phyloP scores from a whole-genome alignment of 2,888 invertebrate species.

The Drosophila neutralis region DNA sequence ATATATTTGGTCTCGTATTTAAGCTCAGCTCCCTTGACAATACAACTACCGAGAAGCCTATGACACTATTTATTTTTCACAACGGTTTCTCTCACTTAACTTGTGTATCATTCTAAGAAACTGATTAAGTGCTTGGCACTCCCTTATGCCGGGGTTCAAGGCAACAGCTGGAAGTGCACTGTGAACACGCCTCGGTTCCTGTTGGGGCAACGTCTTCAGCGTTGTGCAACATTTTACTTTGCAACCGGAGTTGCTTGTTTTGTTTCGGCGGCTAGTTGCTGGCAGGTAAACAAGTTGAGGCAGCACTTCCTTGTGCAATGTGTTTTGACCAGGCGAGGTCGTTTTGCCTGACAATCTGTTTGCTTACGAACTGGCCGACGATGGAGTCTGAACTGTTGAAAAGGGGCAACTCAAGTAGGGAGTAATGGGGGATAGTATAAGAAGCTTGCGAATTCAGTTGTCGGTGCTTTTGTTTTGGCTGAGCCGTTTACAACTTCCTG shows the following conservation, averaged over 20 bases:
- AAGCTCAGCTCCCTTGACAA: neutral
- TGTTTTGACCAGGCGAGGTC: slow-evolving; percentile 64
- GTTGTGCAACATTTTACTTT: slow-evolving; percentile 49
- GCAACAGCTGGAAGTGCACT: slow-evolving; percentile 29
- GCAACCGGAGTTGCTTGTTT: slow-evolving; percentile 40
- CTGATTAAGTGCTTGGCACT: slow-evolving; percentile 54
- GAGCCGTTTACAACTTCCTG: slow-evolving; percentile 79
- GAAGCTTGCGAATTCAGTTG: slow-evolving; percentile 26
- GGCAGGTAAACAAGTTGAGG: slow-evolving; percentile 59
- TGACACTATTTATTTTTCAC: neutral
- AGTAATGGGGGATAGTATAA: neutral
- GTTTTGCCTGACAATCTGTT: slow-evolving; percentile 76
- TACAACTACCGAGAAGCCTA: neutral
- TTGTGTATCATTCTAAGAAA: slow-evolving; percentile 14
- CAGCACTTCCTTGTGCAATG: slow-evolving; percentile 62
- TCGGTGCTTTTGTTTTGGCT: slow-evolving; percentile 63
- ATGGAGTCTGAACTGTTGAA: slow-evolving; percentile 15
- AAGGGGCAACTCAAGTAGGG: slow-evolving; percentile 1
- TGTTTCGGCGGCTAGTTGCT: slow-evolving; percentile 39
- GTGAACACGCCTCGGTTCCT: slow-evolving; percentile 26
- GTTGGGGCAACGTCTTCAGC: slow-evolving; percentile 41
- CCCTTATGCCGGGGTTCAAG: slow-evolving; percentile 27
- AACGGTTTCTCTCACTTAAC: slow-evolving; percentile 18
- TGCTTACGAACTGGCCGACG: slow-evolving; percentile 64
- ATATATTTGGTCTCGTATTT: neutral